A percentile compares a stretch with the other conserved stretches of the same genome.
Conservation (phyloP, 2,888 invertebrate species). For the Diplazon laetatorius region DNA sequence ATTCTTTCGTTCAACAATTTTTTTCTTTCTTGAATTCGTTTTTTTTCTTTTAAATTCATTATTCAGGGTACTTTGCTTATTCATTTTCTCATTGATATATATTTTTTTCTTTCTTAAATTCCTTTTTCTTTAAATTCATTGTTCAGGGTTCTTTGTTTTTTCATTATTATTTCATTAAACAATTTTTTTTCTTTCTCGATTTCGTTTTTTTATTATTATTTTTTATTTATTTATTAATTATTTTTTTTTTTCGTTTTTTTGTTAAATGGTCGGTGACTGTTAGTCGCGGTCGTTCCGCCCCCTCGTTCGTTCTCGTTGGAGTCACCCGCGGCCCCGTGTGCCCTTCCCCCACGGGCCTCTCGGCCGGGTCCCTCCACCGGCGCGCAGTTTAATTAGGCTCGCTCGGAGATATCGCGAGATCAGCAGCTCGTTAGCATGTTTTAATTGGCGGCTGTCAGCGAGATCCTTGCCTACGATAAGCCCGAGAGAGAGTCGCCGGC, state of each 20-base stretch:
- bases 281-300: slow-evolving; percentile 57
- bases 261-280: slow-evolving; percentile 41
- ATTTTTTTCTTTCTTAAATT: too few species aligned
- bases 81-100: too few species aligned
- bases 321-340: slow-evolving; percentile 23
- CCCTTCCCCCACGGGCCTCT: slow-evolving; percentile 27
- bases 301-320: slow-evolving; percentile 51
- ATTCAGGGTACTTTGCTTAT: too few species aligned
- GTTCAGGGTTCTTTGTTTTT: too few species aligned
- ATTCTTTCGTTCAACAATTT: too few species aligned
- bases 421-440: slow-evolving; percentile 82
- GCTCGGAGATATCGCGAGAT: slow-evolving; percentile 79
- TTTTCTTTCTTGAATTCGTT: too few species aligned
- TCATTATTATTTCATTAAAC: too few species aligned
- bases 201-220: too few species aligned
- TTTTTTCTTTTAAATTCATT: too few species aligned
- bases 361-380: slow-evolving; percentile 63
- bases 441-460: slow-evolving; percentile 82
- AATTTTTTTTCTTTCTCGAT: too few species aligned
- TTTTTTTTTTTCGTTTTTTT: slow-evolving; percentile 8
- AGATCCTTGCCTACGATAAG: slow-evolving; percentile 79
- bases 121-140: too few species aligned
- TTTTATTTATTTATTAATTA: too few species aligned
- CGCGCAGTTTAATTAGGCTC: slow-evolving; percentile 81
- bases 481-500: slow-evolving; percentile 54